These are phyloP conservation scores for Zophobas atratus DNA, from an alignment of 1,140 invertebrate genomes.

Conservation along the genomic window DNA sequence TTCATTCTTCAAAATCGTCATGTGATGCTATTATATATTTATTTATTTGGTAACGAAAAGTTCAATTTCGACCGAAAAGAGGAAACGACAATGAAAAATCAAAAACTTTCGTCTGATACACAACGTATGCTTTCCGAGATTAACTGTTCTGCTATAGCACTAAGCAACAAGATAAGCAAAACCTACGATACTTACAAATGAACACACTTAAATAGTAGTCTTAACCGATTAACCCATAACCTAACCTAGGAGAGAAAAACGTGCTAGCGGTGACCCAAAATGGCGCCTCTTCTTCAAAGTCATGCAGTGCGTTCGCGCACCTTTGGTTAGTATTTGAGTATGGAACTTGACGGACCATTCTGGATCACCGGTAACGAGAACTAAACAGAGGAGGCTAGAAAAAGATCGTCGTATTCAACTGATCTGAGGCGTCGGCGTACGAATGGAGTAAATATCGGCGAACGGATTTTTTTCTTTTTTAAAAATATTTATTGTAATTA, in stretches of 20 bases:
- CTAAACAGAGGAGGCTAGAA: conserved; percentile 16
- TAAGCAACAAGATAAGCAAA: conserved; percentile 6
- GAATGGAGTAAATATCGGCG: conserved; percentile 10
- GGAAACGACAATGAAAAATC: conserved; percentile 3
- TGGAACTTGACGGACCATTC: not conserved
- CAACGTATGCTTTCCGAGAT: conserved; percentile 15
- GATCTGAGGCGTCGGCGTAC: conserved; percentile 1
- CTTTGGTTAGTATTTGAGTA: conserved; percentile 14
- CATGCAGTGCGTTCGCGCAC: not conserved
- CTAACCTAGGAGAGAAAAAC: conserved; percentile 25
- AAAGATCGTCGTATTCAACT: conserved; percentile 12
- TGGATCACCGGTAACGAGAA: not conserved
- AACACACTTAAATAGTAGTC: conserved; percentile 40
- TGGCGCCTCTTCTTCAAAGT: not conserved
- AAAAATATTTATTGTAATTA: conserved; percentile 45
- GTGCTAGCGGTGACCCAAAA: not conserved
- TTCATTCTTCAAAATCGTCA: conserved; percentile 53
- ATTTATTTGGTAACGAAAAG: conserved; percentile 29
- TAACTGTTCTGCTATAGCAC: conserved; percentile 10
- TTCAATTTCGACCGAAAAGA: conserved; percentile 24
- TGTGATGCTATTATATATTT: conserved; percentile 54
- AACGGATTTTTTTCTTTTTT: conserved; percentile 43
- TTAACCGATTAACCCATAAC: conserved; percentile 41
- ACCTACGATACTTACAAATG: conserved; percentile 16
- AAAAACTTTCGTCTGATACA: not conserved